phyloP scores from a whole-genome alignment of 2,797 vertebrate genomes.

The Clarias fuscus region DNA sequence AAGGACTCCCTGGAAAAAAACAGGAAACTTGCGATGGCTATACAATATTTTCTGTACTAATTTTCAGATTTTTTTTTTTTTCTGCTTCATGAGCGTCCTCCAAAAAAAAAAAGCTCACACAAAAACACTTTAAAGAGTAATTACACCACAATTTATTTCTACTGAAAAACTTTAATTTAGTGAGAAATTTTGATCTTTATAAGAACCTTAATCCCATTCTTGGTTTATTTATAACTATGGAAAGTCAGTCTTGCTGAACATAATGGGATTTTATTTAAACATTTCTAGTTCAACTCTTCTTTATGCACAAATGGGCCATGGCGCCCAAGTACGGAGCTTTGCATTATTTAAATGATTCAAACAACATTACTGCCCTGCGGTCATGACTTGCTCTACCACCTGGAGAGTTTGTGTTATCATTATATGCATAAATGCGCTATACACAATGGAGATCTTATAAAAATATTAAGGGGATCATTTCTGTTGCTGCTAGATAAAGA shows the following conservation, averaged over 20 bases:
- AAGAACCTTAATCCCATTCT: neutral
- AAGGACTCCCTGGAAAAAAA: constrained; percentile 30
- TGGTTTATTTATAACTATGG: neutral
- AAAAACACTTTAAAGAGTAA: constrained; percentile 22
- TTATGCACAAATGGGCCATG: neutral
- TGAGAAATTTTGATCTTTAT: neutral
- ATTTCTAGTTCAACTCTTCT: neutral
- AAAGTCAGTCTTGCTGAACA: neutral
- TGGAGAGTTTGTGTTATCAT: neutral
- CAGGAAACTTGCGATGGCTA: constrained; percentile 53
- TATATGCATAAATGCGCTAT: neutral
- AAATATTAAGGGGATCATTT: neutral
- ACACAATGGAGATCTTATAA: neutral
- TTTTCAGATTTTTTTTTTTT: no score
- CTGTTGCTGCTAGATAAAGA: neutral
- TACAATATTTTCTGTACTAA: constrained; percentile 22
- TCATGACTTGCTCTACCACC: neutral
- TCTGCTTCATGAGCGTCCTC: constrained; percentile 24
- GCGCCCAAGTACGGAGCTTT: neutral
- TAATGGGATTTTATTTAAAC: neutral
- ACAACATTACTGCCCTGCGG: neutral
- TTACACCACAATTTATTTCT: constrained; percentile 7
- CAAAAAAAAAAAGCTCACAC: neutral
- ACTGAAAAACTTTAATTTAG: neutral
- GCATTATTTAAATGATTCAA: neutral